These are phyloP conservation scores for Gadus chalcogrammus DNA, from an alignment of 2,113 vertebrate species.

Conservation along the genomic window DNA sequence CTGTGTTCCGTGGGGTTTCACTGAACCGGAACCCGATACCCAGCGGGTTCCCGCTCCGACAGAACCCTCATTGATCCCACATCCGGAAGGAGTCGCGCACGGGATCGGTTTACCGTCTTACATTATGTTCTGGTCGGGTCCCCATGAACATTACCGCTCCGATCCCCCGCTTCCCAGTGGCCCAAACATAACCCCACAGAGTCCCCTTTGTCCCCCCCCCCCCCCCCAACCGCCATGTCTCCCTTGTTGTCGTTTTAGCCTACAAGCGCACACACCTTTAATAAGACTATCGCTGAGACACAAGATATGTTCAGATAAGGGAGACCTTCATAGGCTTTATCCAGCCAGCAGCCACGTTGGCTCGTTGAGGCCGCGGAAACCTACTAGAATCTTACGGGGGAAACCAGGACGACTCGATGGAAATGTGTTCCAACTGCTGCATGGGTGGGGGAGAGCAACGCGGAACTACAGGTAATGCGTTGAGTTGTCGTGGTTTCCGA, in stretches of 20 bases:
- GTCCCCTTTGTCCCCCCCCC: constrained; percentile 55
- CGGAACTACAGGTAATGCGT: neutral
- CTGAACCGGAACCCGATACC: constrained; percentile 38
- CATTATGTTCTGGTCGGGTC: constrained; percentile 65
- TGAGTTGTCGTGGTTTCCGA: too few species aligned
- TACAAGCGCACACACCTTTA: too few species aligned
- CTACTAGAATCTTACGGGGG: too few species aligned
- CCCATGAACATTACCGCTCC: constrained; percentile 59
- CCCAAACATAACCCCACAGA: constrained; percentile 46
- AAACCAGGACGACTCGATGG: too few species aligned
- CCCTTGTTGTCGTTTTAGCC: constrained; percentile 6
- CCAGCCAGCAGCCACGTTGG: neutral
- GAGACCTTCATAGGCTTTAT: neutral
- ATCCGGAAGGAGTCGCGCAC: constrained; percentile 52
- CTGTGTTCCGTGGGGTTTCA: neutral
- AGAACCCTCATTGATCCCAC: constrained; percentile 68
- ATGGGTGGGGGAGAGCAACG: neutral
- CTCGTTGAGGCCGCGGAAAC: too few species aligned
- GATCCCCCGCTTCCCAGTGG: constrained; percentile 36
- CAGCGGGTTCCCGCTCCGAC: constrained; percentile 49
- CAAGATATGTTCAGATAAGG: too few species aligned
- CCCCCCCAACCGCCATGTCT: constrained; percentile 38
- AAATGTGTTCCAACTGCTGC: too few species aligned
- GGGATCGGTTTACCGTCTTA: constrained; percentile 70
- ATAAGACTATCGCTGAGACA: too few species aligned